Evolutionary conservation across 1,140 invertebrate genomes (phyloP).

Genomic region (Lucilia cuprina): DNA sequence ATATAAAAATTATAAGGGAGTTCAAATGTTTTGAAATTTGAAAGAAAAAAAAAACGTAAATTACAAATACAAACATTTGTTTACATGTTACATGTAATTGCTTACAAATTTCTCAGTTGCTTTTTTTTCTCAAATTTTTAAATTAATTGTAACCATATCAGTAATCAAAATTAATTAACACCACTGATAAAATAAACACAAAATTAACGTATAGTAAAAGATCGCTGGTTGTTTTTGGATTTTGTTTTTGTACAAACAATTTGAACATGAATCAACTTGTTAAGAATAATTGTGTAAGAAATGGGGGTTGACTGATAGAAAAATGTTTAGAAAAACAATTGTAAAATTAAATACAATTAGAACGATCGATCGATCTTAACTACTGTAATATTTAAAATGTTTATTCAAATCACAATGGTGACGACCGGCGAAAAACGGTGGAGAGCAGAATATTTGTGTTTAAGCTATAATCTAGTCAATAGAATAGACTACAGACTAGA

Average conservation of each 20-base stretch:
- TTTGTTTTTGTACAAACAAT: background rate
- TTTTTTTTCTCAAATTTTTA: slow-evolving; percentile 8
- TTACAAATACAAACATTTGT: background rate
- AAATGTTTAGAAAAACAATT: background rate
- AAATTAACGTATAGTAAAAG: background rate
- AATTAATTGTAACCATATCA: background rate
- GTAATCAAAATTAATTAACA: slow-evolving; percentile 18
- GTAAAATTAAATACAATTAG: background rate
- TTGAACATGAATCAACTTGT: background rate
- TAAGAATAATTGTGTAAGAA: background rate
- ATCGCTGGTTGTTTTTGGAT: no score
- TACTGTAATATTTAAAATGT: background rate
- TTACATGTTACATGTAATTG: background rate
- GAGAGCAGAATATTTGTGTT: no score
- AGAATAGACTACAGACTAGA: no score
- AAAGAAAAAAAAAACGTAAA: background rate
- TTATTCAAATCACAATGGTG: background rate
- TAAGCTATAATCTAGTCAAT: no score
- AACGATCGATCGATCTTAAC: background rate
- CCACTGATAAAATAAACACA: background rate
- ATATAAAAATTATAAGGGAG: background rate
- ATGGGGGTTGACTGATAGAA: background rate
- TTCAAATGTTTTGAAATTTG: background rate
- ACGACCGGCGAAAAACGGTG: background rate
- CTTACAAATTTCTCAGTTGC: background rate